phyloP scores from a whole-genome alignment of 2,888 invertebrate species.

The Eupithecia vulgata region DNA sequence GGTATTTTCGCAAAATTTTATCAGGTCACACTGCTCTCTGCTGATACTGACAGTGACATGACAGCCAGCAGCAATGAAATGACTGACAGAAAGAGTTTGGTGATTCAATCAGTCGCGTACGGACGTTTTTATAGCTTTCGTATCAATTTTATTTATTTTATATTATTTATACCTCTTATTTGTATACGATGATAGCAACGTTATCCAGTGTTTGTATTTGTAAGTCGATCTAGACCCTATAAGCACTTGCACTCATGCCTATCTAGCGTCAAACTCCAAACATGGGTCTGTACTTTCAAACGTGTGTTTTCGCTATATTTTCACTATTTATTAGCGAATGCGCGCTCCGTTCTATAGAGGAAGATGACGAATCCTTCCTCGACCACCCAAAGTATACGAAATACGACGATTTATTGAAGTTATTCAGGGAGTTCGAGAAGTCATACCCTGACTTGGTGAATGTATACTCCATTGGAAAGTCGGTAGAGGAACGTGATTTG shows the following conservation, averaged over 20 bases:
- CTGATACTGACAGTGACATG: too few species aligned
- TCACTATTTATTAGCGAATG: slow-evolving; percentile 64
- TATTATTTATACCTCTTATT: slow-evolving; percentile 9
- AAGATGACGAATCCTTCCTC: slow-evolving; percentile 82
- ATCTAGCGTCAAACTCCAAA: slow-evolving; percentile 44
- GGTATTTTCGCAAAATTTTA: too few species aligned
- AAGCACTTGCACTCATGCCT: slow-evolving; percentile 42
- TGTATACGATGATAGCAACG: slow-evolving; percentile 55
- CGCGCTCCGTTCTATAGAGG: slow-evolving; percentile 65
- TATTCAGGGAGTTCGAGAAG: slow-evolving; percentile 85
- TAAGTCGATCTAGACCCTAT: slow-evolving; percentile 43
- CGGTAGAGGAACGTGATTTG: slow-evolving; percentile 91
- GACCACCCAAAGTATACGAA: slow-evolving; percentile 86
- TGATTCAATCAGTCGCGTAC: slow-evolving; percentile 9
- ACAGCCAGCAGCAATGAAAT: too few species aligned
- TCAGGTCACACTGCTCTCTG: too few species aligned
- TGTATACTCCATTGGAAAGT: slow-evolving; percentile 91
- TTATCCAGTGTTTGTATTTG: slow-evolving; percentile 55
- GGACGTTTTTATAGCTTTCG: neutral
- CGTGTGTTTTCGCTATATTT: slow-evolving; percentile 67
- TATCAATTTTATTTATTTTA: neutral
- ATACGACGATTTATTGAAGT: slow-evolving; percentile 87
- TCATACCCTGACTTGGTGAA: slow-evolving; percentile 88
- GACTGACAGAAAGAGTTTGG: neutral
- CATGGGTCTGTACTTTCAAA: slow-evolving; percentile 59